These are phyloP conservation scores for Lithosia quadra DNA, from an alignment of 2,888 invertebrate species.

Conservation along the genomic window DNA sequence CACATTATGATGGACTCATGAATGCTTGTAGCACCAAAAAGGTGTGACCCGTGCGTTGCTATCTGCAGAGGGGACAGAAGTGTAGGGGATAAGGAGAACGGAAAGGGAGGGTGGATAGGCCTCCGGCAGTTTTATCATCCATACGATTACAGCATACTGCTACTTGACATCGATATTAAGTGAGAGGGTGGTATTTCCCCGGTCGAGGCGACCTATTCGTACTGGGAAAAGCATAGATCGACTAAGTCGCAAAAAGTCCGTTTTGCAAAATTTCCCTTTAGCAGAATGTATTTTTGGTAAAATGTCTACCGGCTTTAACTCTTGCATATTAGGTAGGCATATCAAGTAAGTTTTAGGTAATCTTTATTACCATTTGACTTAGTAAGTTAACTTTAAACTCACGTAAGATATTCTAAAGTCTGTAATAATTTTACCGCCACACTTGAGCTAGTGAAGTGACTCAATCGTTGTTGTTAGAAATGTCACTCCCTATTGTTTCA, in stretches of 20 bases:
- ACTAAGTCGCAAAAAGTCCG: background rate
- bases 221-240: background rate
- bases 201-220: background rate
- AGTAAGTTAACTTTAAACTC: background rate
- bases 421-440: conserved; percentile 47
- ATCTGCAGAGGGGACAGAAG: background rate
- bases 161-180: conserved; percentile 39
- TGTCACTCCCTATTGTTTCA: conserved; percentile 82
- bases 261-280: background rate
- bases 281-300: too few species aligned
- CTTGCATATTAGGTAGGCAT: too few species aligned
- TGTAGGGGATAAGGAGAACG: background rate
- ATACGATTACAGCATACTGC: background rate
- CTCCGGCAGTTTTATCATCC: conserved; percentile 4
- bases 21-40: background rate
- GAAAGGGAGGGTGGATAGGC: background rate
- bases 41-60: background rate
- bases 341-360: too few species aligned
- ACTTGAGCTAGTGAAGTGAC: conserved; percentile 47
- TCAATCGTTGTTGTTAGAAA: conserved; percentile 65
- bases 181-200: background rate
- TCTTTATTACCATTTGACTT: too few species aligned
- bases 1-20: background rate
- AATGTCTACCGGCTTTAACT: too few species aligned
- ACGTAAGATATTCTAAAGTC: background rate